Base-by-base conservation (phyloP, 2,888 invertebrate species). In the Cosmopolites sordidus region DNA sequence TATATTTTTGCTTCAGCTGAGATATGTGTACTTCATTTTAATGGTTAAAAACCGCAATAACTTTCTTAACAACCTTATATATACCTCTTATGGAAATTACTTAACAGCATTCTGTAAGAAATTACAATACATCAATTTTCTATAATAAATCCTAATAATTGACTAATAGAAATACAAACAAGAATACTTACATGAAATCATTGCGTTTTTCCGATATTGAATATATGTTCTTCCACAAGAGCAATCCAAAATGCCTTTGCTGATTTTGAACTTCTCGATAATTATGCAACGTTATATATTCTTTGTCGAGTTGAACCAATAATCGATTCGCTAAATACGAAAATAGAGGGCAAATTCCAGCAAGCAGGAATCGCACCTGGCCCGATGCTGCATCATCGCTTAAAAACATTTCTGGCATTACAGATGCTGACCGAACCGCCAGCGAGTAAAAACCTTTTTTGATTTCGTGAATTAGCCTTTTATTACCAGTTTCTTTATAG, bases 221-320 rank as follows among this genome's bases (percentile, higher is more conserved):
- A 1, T 76, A 75, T 43, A 79, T 76, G 65, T 85, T 84, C 51
- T 77, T 79, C 85, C 85, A 86, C 4, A 86, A 60, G 9, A 79
- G 70, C 56, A 78, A 75, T 58, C 78, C 76, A 12, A 85, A 62
- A 2, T 69, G 70, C 29, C 69, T 71, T 30, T 83, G 67, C 56
- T 82, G 79, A 14, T 69, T 63, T 1, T 77, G 75, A 59, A 79
- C 76, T 16, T 76, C 71, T 11, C 69, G 69, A 55, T 79, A 78
- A 41, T 78, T 75, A 33, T 78, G 78, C 42, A 84, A 71, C 1
- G 79, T 75, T 1, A 78, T 75, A 0, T n/a, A 37, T 48, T 43
- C 39, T 16, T 22, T 40, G 18, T 40, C 62, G 43, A 48, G 47
- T 53, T 30, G 22, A 9, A 69, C 57, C 48, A 72, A 59, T 33